A percentile compares a stretch with the other conserved stretches of the same genome.
phyloP scores from a whole-genome alignment of 2,888 invertebrate species.

The Eupithecia subfuscata region DNA sequence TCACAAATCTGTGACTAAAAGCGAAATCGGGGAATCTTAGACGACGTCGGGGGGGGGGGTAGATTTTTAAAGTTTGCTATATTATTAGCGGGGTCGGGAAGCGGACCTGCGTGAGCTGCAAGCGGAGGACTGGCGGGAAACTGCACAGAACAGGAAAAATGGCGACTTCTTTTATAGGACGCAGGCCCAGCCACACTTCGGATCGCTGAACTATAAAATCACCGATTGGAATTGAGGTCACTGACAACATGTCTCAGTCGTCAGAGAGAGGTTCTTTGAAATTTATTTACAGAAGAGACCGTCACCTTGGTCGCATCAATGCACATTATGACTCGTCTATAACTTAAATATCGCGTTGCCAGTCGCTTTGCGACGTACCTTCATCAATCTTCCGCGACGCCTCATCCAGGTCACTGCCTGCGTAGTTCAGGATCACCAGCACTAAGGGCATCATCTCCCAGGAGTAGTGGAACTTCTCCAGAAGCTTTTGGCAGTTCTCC shows the following conservation, averaged over 20 bases:
- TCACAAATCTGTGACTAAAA: not conserved
- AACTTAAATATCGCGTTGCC: not conserved
- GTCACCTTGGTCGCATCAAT: not conserved
- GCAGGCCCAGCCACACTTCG: too few relatives aligned
- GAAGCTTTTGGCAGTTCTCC: constrained; percentile 89
- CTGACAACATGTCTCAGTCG: not conserved
- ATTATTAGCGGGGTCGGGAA: not conserved
- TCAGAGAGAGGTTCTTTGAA: not conserved
- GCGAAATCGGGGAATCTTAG: not conserved
- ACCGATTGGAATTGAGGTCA: not conserved
- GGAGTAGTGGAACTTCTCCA: constrained; percentile 90
- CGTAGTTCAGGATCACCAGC: constrained; percentile 91
- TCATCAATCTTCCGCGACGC: constrained; percentile 90
- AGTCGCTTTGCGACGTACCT: constrained; percentile 78
- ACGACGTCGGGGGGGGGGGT: not conserved
- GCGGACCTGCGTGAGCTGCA: too few relatives aligned
- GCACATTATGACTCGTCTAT: not conserved
- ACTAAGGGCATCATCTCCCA: constrained; percentile 92
- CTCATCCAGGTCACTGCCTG: constrained; percentile 89
- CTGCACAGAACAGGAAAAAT: too few relatives aligned
- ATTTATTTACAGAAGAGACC: not conserved
- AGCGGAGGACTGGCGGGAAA: too few relatives aligned
- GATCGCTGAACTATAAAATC: not conserved
- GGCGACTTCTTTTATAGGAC: too few relatives aligned
- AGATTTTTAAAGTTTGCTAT: not conserved